phyloP scores from a whole-genome alignment of 2,888 invertebrate genomes.

The Heliconius charithonia region DNA sequence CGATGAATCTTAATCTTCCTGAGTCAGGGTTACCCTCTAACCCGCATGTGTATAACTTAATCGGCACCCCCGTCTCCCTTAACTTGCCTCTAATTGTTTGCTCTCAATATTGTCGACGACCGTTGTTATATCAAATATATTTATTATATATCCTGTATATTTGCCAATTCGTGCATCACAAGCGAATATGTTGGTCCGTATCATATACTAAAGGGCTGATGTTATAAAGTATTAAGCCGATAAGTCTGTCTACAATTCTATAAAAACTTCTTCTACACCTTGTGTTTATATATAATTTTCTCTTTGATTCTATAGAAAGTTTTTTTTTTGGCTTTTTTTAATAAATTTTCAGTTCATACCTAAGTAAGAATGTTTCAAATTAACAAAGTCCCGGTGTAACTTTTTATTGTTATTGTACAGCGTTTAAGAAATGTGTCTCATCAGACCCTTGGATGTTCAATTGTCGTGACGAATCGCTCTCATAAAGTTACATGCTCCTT shows the following conservation, averaged over 20 bases:
- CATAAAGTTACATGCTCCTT: slow-evolving; percentile 74
- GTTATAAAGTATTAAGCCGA: not conserved
- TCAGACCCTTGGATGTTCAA: slow-evolving; percentile 72
- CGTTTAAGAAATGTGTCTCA: slow-evolving; percentile 57
- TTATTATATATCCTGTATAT: slow-evolving; percentile 56
- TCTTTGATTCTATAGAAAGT: not conserved
- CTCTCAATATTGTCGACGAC: slow-evolving; percentile 80
- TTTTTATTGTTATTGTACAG: slow-evolving; percentile 56
- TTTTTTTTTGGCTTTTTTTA: not conserved
- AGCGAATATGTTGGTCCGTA: slow-evolving; percentile 32
- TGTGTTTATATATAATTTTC: not conserved
- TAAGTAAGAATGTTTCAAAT: slow-evolving; percentile 50
- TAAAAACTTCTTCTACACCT: not conserved
- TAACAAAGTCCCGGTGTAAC: slow-evolving; percentile 54
- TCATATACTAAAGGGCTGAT: slow-evolving; percentile 1
- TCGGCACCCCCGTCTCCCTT: slow-evolving; percentile 72
- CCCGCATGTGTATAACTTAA: slow-evolving; percentile 83
- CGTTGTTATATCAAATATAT: slow-evolving; percentile 64
- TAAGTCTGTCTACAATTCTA: not conserved
- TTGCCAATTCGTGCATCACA: slow-evolving; percentile 29
- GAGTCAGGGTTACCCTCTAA: slow-evolving; percentile 79
- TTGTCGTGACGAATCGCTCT: slow-evolving; percentile 80
- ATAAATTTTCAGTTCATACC: not conserved
- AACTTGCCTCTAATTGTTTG: slow-evolving; percentile 82
- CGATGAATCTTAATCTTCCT: slow-evolving; percentile 82